Percentiles rank a stretch among this genome's conserved stretches.
phyloP scores from a whole-genome alignment of 2,113 vertebrate genomes.

The Anser brachyrhynchus region DNA sequence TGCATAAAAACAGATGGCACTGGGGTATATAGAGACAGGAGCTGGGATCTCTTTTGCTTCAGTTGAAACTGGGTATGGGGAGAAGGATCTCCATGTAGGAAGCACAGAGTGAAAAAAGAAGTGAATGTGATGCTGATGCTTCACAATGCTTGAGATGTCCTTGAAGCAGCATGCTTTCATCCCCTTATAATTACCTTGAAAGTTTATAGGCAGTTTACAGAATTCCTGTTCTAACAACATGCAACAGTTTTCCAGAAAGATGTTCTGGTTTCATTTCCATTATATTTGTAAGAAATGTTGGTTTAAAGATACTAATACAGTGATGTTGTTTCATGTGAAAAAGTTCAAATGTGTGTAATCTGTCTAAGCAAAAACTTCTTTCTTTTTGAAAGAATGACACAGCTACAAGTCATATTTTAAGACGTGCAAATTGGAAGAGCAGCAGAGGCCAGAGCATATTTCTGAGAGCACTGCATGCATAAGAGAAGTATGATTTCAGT shows the following conservation, averaged over 20 bases:
- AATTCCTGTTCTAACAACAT: not conserved
- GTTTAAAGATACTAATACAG: not conserved
- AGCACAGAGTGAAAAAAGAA: not conserved
- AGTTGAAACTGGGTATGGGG: not conserved
- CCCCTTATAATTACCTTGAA: not conserved
- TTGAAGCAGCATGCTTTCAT: not conserved
- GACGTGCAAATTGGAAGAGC: not conserved
- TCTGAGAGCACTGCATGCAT: not conserved
- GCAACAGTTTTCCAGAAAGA: not conserved
- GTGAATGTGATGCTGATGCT: not conserved
- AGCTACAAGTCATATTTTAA: not conserved
- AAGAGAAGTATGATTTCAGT: not conserved
- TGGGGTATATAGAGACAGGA: not conserved
- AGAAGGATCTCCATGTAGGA: not conserved
- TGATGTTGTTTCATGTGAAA: not conserved
- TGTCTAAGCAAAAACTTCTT: not conserved
- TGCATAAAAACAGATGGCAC: not conserved
- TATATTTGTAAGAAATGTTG: not conserved
- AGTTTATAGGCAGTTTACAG: not conserved
- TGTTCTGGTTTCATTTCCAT: not conserved
- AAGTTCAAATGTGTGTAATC: not conserved
- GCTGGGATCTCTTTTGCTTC: not conserved
- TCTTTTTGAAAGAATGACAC: not conserved
- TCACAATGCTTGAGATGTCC: not conserved
- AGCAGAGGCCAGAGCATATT: not conserved